Evolutionary conservation across 1,140 invertebrate genomes (phyloP).

Genomic region (Papilio polyxenes): DNA sequence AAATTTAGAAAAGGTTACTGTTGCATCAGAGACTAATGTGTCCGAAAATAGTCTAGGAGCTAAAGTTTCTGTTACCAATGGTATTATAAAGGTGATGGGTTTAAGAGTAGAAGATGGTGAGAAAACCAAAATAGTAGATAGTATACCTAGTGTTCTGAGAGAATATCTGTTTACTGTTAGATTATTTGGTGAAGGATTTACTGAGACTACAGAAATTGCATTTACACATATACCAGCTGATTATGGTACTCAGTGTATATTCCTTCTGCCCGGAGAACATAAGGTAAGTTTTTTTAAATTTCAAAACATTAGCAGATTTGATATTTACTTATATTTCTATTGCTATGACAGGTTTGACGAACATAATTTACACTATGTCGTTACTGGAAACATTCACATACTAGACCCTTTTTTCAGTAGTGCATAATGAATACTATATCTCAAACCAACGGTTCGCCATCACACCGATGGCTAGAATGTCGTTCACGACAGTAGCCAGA

Average conservation of each 20-base stretch:
- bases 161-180: constrained; percentile 80
- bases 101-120: constrained; percentile 82
- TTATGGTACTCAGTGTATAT: constrained; percentile 78
- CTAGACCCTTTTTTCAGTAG: too few relatives aligned
- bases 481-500: too few relatives aligned
- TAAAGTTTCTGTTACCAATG: background rate
- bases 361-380: too few relatives aligned
- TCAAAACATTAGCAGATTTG: too few relatives aligned
- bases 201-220: constrained; percentile 84
- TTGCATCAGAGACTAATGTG: background rate
- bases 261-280: constrained; percentile 73
- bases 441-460: too few relatives aligned
- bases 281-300: constrained; percentile 51
- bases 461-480: too few relatives aligned
- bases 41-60: background rate
- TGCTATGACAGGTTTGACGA: too few relatives aligned
- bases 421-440: too few relatives aligned
- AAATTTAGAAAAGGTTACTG: background rate
- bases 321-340: too few relatives aligned
- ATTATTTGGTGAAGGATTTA: constrained; percentile 87
- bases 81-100: constrained; percentile 75
- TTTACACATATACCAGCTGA: constrained; percentile 83
- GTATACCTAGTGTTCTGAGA: constrained; percentile 84
- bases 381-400: too few relatives aligned
- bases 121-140: constrained; percentile 82